Evolutionary conservation across 2,797 vertebrate species (phyloP).

Genomic region (Poecile montanus): DNA sequence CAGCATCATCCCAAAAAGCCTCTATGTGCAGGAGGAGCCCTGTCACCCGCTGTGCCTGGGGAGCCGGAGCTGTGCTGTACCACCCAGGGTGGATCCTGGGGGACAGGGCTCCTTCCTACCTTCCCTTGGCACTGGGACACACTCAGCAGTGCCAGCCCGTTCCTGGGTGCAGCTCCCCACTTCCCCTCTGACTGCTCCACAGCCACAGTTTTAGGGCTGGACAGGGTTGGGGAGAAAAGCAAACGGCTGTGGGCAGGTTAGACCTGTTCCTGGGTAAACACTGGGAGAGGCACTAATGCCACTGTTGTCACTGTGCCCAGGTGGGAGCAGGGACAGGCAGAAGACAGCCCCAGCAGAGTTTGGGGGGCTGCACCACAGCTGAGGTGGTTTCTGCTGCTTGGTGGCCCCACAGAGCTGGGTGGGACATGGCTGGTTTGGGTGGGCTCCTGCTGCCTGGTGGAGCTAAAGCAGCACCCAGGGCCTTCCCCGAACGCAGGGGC

Average conservation of each 20-base stretch:
- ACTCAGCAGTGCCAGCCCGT: not conserved
- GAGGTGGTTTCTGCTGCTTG: not conserved
- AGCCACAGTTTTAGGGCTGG: not conserved
- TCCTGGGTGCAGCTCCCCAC: not conserved
- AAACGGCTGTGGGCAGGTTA: not conserved
- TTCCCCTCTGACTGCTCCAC: not conserved
- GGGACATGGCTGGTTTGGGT: not conserved
- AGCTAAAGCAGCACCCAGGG: not conserved
- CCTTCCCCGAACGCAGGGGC: accelerated
- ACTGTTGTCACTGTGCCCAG: not conserved
- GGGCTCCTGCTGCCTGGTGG: not conserved
- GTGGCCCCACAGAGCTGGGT: not conserved
- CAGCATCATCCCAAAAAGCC: not conserved
- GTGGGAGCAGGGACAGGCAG: not conserved
- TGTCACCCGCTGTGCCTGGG: accelerated
- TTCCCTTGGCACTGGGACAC: not conserved
- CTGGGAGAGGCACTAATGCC: not conserved
- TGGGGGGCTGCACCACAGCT: not conserved
- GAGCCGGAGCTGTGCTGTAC: accelerated
- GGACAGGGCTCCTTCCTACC: not conserved
- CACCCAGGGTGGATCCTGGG: accelerated
- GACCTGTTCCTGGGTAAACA: constrained; percentile 53
- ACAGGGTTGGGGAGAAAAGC: not conserved
- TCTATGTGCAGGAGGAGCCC: not conserved
- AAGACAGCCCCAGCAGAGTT: not conserved